Evolutionary conservation across 2,797 vertebrate genomes (phyloP), one percentile per base, ranked within the genome.

Genomic region (Sardinella longiceps): DNA sequence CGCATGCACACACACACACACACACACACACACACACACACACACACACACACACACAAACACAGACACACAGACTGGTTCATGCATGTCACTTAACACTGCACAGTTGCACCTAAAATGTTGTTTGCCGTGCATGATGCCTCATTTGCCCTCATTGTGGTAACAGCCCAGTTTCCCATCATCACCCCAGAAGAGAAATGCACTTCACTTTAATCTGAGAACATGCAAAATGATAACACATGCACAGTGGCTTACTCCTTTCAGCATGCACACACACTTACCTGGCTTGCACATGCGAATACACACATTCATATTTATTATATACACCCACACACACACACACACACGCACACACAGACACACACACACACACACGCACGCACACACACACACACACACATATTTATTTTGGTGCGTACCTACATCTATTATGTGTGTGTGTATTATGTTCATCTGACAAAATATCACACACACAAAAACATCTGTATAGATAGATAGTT

Each of bases 361-460:
- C 60, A 48, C 82, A 81, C 82, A 91, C 85, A 80, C 50, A 46
- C 81, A 82, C 81, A 84, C 82, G 86, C 84, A 84, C 80, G 80
- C 45, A 80, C 80, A 84, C 80, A 83, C 66, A 81, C 82, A 81
- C 56, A 84, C 85, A 84, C 81, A 46, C 66, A 80, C 60, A 48
- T n/a, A n/a, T n/a, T n/a, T n/a, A n/a, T n/a, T n/a, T n/a, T n/a
- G n/a, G n/a, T n/a, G n/a, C n/a, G n/a, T n/a, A n/a, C n/a, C n/a
- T n/a, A n/a, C n/a, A n/a, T n/a, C n/a, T n/a, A n/a, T n/a, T 43
- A 2, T 43, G 43, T 43, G 43, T 43, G 43, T 43, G 43, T 43
- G 43, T n/a, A 43, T 2, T n/a, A n/a, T n/a, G n/a, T n/a, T n/a
- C n/a, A n/a, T n/a, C n/a, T n/a, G n/a, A n/a, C n/a, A n/a, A n/a